Evolutionary conservation across 1,140 invertebrate species (phyloP).

Genomic region (Daktulosphaira vitifoliae): DNA sequence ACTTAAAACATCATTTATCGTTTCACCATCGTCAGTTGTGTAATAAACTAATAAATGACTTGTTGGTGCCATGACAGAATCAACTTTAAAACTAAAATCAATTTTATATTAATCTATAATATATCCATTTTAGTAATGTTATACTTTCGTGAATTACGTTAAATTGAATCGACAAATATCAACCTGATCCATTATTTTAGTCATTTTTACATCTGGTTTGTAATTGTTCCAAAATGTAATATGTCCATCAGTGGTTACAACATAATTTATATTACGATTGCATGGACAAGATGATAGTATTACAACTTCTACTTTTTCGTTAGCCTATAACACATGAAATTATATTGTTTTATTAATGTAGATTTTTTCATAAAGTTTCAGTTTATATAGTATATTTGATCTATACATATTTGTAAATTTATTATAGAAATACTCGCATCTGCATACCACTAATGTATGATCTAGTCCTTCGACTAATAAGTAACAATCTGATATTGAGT

Average conservation of each 20-base stretch:
- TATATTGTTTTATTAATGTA: too few relatives aligned
- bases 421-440: not conserved
- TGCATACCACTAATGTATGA: conserved; percentile 49
- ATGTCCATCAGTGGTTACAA: conserved; percentile 52
- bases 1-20: conserved; percentile 57
- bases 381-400: too few relatives aligned
- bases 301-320: conserved; percentile 50
- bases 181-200: conserved; percentile 40
- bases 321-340: too few relatives aligned
- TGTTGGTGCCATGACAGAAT: conserved; percentile 60
- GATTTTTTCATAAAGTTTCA: too few relatives aligned
- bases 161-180: conserved; percentile 54
- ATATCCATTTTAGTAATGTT: too few relatives aligned
- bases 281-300: conserved; percentile 56
- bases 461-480: conserved; percentile 54
- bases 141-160: conserved; percentile 49
- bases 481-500: conserved; percentile 55
- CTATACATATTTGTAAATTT: too few relatives aligned
- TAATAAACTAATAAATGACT: conserved; percentile 68
- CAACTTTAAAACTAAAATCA: conserved; percentile 48
- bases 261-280: conserved; percentile 49
- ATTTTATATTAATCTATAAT: not conserved
- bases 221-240: conserved; percentile 50
- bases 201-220: conserved; percentile 36
- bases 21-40: conserved; percentile 61